Evolutionary conservation across 2,888 invertebrate genomes (phyloP).

Genomic region (Monopis laevigella): DNA sequence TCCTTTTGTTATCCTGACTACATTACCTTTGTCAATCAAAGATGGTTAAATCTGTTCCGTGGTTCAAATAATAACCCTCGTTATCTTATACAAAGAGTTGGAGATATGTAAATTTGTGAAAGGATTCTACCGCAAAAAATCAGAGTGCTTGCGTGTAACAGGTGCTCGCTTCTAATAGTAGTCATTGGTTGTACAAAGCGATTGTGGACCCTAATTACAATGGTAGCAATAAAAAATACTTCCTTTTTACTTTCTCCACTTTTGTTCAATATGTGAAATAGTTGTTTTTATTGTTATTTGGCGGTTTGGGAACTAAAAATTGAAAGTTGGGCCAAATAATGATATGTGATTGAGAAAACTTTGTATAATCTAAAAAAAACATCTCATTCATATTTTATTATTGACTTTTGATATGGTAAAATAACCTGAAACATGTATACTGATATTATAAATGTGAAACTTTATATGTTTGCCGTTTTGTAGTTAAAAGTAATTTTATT

Average conservation of each 20-base stretch:
- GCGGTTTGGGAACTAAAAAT: no score
- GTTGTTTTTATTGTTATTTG: not conserved
- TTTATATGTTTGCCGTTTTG: no score
- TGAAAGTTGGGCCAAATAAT: no score
- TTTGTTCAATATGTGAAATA: conserved; percentile 1
- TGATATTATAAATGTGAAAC: no score
- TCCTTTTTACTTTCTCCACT: not conserved
- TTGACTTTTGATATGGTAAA: no score
- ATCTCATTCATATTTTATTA: no score
- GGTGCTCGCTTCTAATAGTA: conserved; percentile 48
- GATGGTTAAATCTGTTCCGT: conserved; percentile 50
- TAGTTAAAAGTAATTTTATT: no score
- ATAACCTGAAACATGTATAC: no score
- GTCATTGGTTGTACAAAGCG: conserved; percentile 2
- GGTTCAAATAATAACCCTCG: conserved; percentile 60
- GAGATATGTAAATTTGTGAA: conserved; percentile 59
- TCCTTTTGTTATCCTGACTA: conserved; percentile 36
- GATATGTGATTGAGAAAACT: no score
- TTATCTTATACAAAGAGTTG: conserved; percentile 51
- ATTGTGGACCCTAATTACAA: conserved; percentile 7
- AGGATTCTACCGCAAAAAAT: conserved; percentile 50
- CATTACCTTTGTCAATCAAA: conserved; percentile 51
- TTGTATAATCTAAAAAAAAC: no score
- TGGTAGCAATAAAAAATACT: conserved; percentile 2
- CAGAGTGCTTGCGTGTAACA: conserved; percentile 46